phyloP scores from a whole-genome alignment of 2,797 vertebrate species.

The Rhinoraja longicauda region DNA sequence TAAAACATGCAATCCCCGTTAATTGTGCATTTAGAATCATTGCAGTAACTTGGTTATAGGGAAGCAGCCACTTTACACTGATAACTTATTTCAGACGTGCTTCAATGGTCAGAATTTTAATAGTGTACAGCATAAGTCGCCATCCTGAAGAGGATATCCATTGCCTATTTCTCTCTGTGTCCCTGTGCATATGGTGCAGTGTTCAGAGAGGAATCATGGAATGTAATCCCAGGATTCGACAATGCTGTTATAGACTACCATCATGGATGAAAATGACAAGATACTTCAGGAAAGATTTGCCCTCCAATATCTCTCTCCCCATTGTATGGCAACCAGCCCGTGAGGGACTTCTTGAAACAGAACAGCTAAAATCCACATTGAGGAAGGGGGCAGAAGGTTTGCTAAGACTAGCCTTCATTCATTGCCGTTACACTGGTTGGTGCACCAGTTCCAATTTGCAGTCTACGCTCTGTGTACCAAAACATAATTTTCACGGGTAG shows the following conservation, averaged over 20 bases:
- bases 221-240: background rate
- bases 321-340: background rate
- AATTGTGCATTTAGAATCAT: background rate
- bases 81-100: no score
- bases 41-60: background rate
- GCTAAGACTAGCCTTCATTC: background rate
- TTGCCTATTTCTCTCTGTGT: background rate
- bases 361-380: background rate
- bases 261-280: background rate
- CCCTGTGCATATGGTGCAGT: background rate
- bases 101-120: background rate
- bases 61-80: slow-evolving; percentile 16
- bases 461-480: background rate
- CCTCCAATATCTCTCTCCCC: background rate
- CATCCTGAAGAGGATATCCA: background rate
- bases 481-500: slow-evolving; percentile 9
- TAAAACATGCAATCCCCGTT: background rate
- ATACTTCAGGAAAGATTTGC: no score
- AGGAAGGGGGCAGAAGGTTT: background rate
- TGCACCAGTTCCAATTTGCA: background rate
- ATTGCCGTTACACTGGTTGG: background rate
- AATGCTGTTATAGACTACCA: background rate
- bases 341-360: background rate
- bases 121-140: background rate
- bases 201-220: background rate